These are phyloP conservation scores for Bombus picipes DNA, from an alignment of 1,140 invertebrate species.

Conservation along the genomic window DNA sequence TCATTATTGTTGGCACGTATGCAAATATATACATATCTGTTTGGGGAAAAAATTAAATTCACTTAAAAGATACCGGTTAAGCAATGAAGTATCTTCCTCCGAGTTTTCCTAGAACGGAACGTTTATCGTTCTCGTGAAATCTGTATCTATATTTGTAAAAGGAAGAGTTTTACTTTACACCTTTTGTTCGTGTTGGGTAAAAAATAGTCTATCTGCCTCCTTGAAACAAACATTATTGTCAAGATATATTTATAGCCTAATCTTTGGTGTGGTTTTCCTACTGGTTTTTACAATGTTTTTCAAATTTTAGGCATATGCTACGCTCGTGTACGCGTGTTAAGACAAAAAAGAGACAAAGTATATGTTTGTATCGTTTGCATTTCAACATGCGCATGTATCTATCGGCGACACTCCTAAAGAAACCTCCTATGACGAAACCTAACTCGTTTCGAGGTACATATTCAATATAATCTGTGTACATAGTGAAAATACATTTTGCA, in stretches of 20 bases:
- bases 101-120: not conserved
- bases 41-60: not conserved
- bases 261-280: not conserved
- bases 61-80: not conserved
- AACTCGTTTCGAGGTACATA: not conserved
- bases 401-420: not conserved
- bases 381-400: not conserved
- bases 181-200: not conserved
- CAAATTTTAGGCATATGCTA: not conserved
- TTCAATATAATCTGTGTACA: not conserved
- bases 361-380: not conserved
- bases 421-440: not conserved
- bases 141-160: not conserved
- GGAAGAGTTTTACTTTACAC: not conserved
- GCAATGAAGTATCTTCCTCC: not conserved
- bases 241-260: slow-evolving; percentile 38
- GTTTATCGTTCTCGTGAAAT: not conserved
- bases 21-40: not conserved
- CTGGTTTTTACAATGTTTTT: not conserved
- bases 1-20: not conserved
- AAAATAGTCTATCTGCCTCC: slow-evolving; percentile 26
- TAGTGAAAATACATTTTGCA: not conserved
- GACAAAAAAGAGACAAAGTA: not conserved
- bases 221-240: slow-evolving; percentile 46
- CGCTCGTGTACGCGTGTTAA: not conserved